Evolutionary conservation across 2,797 vertebrate genomes (phyloP), one percentile per base, ranked within the genome.

Genomic region (Rhinella marina): DNA sequence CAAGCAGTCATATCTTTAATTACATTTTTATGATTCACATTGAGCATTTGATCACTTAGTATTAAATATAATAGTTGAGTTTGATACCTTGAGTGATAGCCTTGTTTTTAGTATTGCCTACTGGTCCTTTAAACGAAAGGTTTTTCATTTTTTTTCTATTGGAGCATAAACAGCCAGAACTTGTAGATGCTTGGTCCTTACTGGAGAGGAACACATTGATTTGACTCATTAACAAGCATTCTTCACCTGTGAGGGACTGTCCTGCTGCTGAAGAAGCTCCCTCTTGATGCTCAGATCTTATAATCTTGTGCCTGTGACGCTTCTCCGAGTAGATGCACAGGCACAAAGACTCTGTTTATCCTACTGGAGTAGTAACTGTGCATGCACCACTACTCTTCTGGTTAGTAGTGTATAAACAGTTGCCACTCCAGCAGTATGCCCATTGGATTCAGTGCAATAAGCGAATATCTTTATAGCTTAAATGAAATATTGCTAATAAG

Each of bases 1-100:
- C 29, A 81, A 81, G 59, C 57, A 61, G 29, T 64, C 59, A 64
- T 81, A 64, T 81, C 32, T 81, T 48, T 81, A 81, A 64, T 81
- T 64, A 81, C 32, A 25, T 81, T 81, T 81, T 64, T 64, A 64
- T 81, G 79, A 48, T 62, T 81, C 21, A 17, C n/a, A 10, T n/a
- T 64, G 23, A 54, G 32, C 41, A 16, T 81, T 81, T 81, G 61
- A 81, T 50, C 73, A 52, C 48, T 52, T 12, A 52, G 48, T 52
- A 25, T n/a, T 76, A 76, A 76, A 76, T 52, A n/a, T 23, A 76
- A 12, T n/a, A 76, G 73, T 7, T 76, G 41, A 76, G 9, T 76
- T 52, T 76, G 73, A 76, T 76, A 76, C 52, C 73, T 76, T 76
- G 48, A 76, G 52, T 52, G 19, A 50, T 52, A 76, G 23, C 7